Percentiles rank a stretch among this genome's conserved stretches.
Conservation (phyloP, 2,888 invertebrate genomes). For the Stegophylla sp. region DNA sequence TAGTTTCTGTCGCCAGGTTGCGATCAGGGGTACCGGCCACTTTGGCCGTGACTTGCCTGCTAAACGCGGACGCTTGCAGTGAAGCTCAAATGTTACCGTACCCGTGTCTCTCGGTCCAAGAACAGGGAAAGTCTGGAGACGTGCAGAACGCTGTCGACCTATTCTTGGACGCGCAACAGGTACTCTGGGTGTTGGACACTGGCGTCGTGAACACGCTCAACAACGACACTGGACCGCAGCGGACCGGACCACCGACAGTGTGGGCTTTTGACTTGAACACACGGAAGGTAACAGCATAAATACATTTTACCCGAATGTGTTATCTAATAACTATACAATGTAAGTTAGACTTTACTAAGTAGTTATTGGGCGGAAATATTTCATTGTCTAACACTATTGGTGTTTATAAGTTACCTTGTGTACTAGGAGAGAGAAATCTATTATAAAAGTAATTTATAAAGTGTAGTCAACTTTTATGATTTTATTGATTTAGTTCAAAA, state of each 20-base stretch:
- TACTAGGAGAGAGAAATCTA: too few species aligned
- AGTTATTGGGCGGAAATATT: too few species aligned
- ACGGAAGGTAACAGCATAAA: slow-evolving; percentile 65
- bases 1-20: neutral
- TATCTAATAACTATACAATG: too few species aligned
- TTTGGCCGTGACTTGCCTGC: neutral
- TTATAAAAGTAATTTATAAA: too few species aligned
- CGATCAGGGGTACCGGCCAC: slow-evolving; percentile 12
- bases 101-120: slow-evolving; percentile 73
- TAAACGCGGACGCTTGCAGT: slow-evolving; percentile 63
- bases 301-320: too few species aligned
- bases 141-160: slow-evolving; percentile 77
- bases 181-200: slow-evolving; percentile 76
- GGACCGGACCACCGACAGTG: neutral
- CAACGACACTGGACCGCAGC: slow-evolving; percentile 64
- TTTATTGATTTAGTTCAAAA: too few species aligned
- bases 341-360: too few species aligned
- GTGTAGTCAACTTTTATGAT: too few species aligned
- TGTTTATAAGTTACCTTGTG: too few species aligned
- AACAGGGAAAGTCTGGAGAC: slow-evolving; percentile 71
- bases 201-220: slow-evolving; percentile 67
- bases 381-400: too few species aligned
- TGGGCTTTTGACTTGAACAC: slow-evolving; percentile 64
- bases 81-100: slow-evolving; percentile 69
- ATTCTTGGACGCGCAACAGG: slow-evolving; percentile 70